Conservation (phyloP, 2,113 vertebrate species). For the Scolopax mira region DNA sequence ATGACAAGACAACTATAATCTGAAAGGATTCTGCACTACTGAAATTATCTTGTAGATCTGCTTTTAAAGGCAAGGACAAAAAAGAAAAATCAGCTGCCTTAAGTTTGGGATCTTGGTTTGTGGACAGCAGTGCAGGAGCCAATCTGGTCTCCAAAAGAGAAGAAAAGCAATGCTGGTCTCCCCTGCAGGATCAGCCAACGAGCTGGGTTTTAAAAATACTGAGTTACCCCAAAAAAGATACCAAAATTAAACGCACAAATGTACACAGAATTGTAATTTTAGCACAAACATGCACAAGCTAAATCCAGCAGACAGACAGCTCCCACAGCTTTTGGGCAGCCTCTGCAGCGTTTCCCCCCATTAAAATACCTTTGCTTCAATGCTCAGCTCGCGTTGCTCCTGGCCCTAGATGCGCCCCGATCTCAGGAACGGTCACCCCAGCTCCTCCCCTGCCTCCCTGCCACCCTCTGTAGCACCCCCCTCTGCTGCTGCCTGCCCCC, state of each 20-base stretch:
- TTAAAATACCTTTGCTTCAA: background rate
- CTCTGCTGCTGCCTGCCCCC: background rate
- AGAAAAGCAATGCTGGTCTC: background rate
- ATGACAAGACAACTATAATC: background rate
- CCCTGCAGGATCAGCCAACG: background rate
- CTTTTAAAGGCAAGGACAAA: background rate
- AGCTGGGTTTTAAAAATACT: background rate
- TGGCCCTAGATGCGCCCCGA: background rate
- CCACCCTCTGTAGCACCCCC: too few relatives aligned
- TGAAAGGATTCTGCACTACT: background rate
- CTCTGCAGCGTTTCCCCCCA: background rate
- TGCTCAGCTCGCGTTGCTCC: background rate
- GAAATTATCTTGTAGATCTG: background rate
- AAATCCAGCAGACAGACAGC: background rate
- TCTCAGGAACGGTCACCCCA: background rate
- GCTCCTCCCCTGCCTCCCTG: background rate
- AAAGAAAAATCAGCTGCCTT: background rate
- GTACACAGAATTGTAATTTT: background rate
- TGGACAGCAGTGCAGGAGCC: background rate
- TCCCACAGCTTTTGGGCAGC: background rate
- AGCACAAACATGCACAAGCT: background rate
- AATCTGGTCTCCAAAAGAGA: background rate
- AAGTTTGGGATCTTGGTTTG: background rate
- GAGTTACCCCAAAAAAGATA: background rate
- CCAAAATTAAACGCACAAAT: background rate